Percentiles rank a stretch among this genome's conserved stretches.
Evolutionary conservation across 2,888 invertebrate genomes (phyloP).

Genomic region (Cheilosia vernalis): DNA sequence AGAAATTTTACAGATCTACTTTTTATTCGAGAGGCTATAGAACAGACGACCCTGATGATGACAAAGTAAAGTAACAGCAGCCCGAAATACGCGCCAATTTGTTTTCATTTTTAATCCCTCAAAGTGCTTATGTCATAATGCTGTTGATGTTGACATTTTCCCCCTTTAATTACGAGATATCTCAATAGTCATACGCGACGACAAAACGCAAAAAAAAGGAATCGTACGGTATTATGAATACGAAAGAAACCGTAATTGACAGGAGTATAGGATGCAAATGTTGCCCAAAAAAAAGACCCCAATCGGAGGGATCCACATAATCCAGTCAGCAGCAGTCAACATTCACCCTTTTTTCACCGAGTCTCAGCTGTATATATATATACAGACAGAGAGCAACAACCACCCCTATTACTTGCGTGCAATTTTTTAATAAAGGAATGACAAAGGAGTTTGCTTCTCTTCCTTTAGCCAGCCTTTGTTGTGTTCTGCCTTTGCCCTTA

Average conservation of each 20-base stretch:
- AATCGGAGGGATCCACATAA: slow-evolving; percentile 42
- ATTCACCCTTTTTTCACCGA: slow-evolving; percentile 47
- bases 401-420: slow-evolving; percentile 66
- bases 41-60: slow-evolving; percentile 27
- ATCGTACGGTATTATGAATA: neutral
- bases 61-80: neutral
- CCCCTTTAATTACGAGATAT: slow-evolving; percentile 66
- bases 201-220: neutral
- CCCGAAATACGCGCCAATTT: slow-evolving; percentile 22
- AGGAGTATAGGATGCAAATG: slow-evolving; percentile 34
- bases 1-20: neutral
- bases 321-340: slow-evolving; percentile 8
- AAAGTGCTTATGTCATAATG: slow-evolving; percentile 65
- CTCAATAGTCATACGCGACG: slow-evolving; percentile 48
- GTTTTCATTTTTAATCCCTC: slow-evolving; percentile 62
- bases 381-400: slow-evolving; percentile 19
- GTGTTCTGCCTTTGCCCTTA: neutral
- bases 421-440: slow-evolving; percentile 62
- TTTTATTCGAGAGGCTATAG: slow-evolving; percentile 16
- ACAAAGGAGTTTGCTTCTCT: slow-evolving; percentile 53
- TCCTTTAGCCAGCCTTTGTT: slow-evolving; percentile 1
- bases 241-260: slow-evolving; percentile 22
- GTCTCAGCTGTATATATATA: neutral
- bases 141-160: slow-evolving; percentile 60
- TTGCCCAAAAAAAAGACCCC: slow-evolving; percentile 18